Evolutionary conservation across 2,113 vertebrate species (phyloP), one percentile per base, ranked within the genome.

Genomic region (Ictalurus furcatus): DNA sequence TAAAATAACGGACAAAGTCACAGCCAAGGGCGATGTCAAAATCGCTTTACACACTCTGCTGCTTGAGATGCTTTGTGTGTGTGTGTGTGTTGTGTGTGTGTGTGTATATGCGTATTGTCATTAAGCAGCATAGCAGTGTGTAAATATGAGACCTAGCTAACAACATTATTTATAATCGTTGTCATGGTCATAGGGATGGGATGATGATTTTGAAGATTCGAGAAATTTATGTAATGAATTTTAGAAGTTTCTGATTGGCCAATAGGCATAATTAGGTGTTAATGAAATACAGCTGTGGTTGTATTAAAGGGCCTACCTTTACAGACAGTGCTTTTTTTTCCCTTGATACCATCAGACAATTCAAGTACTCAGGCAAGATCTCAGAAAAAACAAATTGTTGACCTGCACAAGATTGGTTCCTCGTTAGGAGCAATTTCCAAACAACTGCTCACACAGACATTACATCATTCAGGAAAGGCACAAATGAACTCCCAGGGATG

Each of bases 1-100:
- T 87, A 89, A 74, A 74, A 79, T 86, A 84, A 87, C 19, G 19
- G 85, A 87, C 88, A 87, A 87, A 89, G 81, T 82, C 82, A 58
- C 52, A 1, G 65, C 74, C 85, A 90, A 90, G 90, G 90, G 67
- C 90, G 4, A 69, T 80, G 88, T 80, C 85, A 65, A 73, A 78
- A 84, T 71, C 61, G 74, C 23, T 81, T 81, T 80, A 85, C 48
- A 61, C 56, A 58, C 87, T 71, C 80, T 37, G 84, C 37, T 67
- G 63, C 74, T 84, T 9, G 83, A 65, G 71, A 88, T 63, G 81
- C 58, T 28, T 84, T 84, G 21, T 84, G 54, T 63, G 34, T 40
- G 30, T 59, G 30, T 59, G 3, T 61, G 80, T 83, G 56, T 58
- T 48, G 48, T 48, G 21, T 84, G 54, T 63, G 34, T 40, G 30